phyloP scores from a whole-genome alignment of 2,797 vertebrate genomes.

The Syngnathus acus region DNA sequence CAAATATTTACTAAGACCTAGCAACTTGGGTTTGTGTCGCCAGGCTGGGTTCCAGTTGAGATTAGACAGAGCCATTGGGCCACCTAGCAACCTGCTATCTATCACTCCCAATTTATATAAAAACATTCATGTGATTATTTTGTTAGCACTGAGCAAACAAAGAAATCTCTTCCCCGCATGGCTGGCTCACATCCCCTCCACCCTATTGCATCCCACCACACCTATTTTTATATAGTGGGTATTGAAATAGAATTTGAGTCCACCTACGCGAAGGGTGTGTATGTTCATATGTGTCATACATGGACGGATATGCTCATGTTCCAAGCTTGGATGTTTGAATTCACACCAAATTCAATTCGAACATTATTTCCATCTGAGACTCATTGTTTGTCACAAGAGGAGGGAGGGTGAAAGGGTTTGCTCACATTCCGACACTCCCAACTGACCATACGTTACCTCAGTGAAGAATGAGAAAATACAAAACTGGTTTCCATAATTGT shows the following conservation, averaged over 20 bases:
- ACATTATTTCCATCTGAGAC: slow-evolving; percentile 7
- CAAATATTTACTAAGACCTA: slow-evolving; percentile 4
- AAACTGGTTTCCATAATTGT: not conserved
- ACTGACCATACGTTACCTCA: not conserved
- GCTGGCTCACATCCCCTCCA: slow-evolving; percentile 36
- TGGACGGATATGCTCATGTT: not conserved
- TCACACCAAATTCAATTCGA: not conserved
- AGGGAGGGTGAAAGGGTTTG: not conserved
- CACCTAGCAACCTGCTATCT: not conserved
- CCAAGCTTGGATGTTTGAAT: not conserved
- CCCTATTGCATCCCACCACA: slow-evolving; percentile 23
- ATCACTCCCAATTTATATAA: slow-evolving; percentile 7
- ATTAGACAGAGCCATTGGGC: not conserved
- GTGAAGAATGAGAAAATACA: not conserved
- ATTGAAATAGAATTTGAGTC: slow-evolving; percentile 6
- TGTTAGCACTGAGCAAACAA: slow-evolving; percentile 37
- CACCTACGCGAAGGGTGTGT: not conserved
- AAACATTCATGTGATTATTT: slow-evolving; percentile 34
- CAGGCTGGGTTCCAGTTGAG: not conserved
- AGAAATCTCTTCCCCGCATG: slow-evolving; percentile 13
- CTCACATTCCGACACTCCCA: slow-evolving; percentile 1
- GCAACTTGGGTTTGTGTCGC: not conserved
- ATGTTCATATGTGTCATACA: not conserved
- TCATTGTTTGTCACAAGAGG: slow-evolving; percentile 19
- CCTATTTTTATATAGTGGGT: slow-evolving; percentile 17